Percentiles rank a stretch among this genome's conserved stretches.
These are phyloP conservation scores for Steinernema carpocapsae DNA, from an alignment of 2,888 invertebrate genomes.

Conservation along the genomic window DNA sequence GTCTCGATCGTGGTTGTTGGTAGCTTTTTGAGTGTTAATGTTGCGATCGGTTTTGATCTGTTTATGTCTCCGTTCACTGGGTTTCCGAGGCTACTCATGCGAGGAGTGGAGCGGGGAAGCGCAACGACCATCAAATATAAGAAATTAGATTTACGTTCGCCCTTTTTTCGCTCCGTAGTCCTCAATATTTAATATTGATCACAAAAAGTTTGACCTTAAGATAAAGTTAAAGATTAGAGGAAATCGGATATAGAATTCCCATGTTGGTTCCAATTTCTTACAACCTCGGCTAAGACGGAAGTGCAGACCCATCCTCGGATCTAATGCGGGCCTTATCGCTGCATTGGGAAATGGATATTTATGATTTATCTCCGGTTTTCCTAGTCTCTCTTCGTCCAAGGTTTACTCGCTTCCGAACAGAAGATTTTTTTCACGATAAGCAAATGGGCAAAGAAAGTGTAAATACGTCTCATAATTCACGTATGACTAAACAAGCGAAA, in stretches of 20 bases:
- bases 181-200: background rate
- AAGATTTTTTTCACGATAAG: background rate
- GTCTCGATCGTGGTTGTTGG: constrained; percentile 6
- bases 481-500: background rate
- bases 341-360: constrained; percentile 25
- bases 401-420: background rate
- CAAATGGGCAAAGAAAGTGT: background rate
- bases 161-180: no score
- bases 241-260: background rate
- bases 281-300: constrained; percentile 16
- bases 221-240: constrained; percentile 10
- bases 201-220: constrained; percentile 9
- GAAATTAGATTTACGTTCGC: no score
- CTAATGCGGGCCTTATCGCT: background rate
- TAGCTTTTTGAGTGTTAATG: background rate
- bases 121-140: no score
- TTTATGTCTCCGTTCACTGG: no score
- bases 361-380: constrained; percentile 8
- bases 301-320: background rate
- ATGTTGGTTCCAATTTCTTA: constrained; percentile 4
- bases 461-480: background rate
- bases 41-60: background rate
- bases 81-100: no score
- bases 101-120: no score
- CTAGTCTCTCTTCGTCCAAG: background rate